These are phyloP conservation scores for Capitulum mitella DNA, from an alignment of 2,888 invertebrate genomes.

Conservation along the genomic window DNA sequence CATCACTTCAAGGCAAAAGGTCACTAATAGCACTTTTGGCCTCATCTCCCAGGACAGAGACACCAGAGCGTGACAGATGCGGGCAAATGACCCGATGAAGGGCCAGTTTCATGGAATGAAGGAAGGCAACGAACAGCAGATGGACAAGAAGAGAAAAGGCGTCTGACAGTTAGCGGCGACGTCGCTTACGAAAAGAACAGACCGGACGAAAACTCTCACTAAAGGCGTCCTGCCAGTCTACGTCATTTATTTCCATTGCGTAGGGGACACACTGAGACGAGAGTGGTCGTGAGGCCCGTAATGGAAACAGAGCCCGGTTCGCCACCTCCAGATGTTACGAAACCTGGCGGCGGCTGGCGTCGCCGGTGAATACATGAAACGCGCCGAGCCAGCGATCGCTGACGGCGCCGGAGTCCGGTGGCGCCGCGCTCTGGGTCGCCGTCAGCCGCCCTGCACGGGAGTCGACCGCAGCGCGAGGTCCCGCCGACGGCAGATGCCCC, in stretches of 20 bases:
- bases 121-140: no score
- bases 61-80: no score
- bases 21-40: not conserved
- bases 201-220: no score
- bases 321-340: not conserved
- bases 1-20: not conserved
- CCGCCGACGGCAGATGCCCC: no score
- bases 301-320: not conserved
- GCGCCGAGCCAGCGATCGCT: not conserved
- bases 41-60: no score
- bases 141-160: no score
- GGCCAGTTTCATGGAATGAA: not conserved
- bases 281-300: not conserved
- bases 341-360: not conserved
- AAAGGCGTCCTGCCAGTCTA: not conserved
- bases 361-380: not conserved
- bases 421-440: no score
- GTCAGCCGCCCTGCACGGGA: no score
- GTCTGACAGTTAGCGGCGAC: no score
- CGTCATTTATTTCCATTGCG: not conserved
- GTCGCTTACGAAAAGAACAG: no score
- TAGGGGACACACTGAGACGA: not conserved
- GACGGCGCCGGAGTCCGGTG: no score
- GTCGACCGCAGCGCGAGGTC: no score
- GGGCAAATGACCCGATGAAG: not conserved